Percentiles rank a stretch among this genome's conserved stretches.
Evolutionary conservation across 2,888 invertebrate genomes (phyloP).

Genomic region (Tillus elongatus): DNA sequence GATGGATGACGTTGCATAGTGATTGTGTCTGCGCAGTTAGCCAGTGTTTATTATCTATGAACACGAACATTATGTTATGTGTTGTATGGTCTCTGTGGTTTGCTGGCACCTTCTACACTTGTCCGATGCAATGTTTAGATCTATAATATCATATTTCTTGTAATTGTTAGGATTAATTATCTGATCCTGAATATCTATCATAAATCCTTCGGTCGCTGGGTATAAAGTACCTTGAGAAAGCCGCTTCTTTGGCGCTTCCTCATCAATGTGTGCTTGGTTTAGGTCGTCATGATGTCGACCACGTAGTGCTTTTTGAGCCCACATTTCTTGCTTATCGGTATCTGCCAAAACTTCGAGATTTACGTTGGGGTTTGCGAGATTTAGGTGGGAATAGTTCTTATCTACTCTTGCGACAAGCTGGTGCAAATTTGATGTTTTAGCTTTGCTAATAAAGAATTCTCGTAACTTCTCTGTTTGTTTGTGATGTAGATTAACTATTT

Average conservation of each 20-base stretch:
- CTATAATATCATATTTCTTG: background rate
- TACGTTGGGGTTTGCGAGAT: background rate
- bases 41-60: background rate
- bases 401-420: background rate
- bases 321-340: background rate
- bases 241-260: background rate
- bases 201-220: background rate
- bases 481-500: background rate
- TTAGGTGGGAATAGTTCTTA: background rate
- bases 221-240: background rate
- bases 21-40: constrained; percentile 6
- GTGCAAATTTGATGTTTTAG: background rate
- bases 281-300: background rate
- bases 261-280: background rate
- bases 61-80: background rate
- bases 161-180: background rate
- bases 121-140: constrained; percentile 4
- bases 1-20: constrained; percentile 4
- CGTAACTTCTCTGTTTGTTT: background rate
- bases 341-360: background rate
- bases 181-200: constrained; percentile 1
- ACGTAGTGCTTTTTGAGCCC: constrained; percentile 1
- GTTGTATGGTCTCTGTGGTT: background rate
- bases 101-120: constrained; percentile 5
- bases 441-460: background rate